phyloP scores from a whole-genome alignment of 2,113 vertebrate species.

The Lepus europaeus region DNA sequence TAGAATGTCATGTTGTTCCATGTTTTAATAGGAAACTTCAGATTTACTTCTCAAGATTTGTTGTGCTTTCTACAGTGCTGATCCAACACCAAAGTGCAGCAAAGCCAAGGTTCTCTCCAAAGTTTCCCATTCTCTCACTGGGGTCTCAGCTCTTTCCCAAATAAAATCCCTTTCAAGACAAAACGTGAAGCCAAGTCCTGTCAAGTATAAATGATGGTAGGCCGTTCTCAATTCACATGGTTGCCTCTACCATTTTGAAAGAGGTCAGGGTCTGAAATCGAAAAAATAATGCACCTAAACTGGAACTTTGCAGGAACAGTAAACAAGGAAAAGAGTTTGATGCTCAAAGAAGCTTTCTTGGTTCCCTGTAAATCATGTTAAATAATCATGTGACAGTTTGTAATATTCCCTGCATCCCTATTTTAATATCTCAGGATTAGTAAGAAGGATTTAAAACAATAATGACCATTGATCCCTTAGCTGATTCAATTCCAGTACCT shows the following conservation, averaged over 20 bases:
- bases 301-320: neutral
- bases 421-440: conserved; percentile 53
- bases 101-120: neutral
- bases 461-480: conserved; percentile 36
- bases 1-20: neutral
- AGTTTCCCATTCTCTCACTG: neutral
- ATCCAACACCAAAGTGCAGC: neutral
- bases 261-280: neutral
- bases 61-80: neutral
- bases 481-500: neutral
- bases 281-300: neutral
- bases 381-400: neutral
- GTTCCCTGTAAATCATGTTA: conserved; percentile 29
- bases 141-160: neutral
- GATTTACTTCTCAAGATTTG: neutral
- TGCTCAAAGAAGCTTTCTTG: neutral
- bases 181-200: neutral
- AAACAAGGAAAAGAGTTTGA: neutral
- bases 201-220: neutral
- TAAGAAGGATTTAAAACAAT: conserved; percentile 25
- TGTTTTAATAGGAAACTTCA: neutral
- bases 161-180: neutral
- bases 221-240: neutral
- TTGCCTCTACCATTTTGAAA: neutral
- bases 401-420: neutral